Percentiles rank a stretch among this genome's conserved stretches.
Evolutionary conservation across 2,113 vertebrate species (phyloP).

Genomic region (Channa maculata): DNA sequence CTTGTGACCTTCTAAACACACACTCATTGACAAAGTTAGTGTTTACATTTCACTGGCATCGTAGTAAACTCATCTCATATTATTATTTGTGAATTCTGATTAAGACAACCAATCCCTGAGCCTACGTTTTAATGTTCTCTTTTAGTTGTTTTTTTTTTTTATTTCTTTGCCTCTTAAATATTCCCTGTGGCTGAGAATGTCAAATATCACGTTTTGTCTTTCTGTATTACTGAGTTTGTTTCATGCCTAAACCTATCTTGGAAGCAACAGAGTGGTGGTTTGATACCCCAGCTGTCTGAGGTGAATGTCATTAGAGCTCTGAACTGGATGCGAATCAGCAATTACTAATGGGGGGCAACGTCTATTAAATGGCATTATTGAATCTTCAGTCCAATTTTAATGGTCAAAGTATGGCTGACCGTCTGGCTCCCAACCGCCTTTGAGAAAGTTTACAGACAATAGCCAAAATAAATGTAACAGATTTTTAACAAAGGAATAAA

Average conservation of each 20-base stretch:
- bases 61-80: too few relatives aligned
- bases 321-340: conserved; percentile 72
- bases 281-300: conserved; percentile 40
- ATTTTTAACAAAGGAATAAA: conserved; percentile 30
- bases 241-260: too few relatives aligned
- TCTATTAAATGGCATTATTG: conserved; percentile 75
- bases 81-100: too few relatives aligned
- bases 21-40: conserved; percentile 8
- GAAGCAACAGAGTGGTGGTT: too few relatives aligned
- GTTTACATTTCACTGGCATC: conserved; percentile 52
- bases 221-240: too few relatives aligned
- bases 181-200: too few relatives aligned
- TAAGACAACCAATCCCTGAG: too few relatives aligned
- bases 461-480: conserved; percentile 46
- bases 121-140: too few relatives aligned
- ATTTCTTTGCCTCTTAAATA: too few relatives aligned
- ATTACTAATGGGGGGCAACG: conserved; percentile 50
- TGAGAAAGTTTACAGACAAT: conserved; percentile 21
- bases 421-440: conserved; percentile 37
- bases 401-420: conserved; percentile 41
- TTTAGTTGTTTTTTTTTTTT: too few relatives aligned
- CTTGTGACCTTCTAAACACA: conserved; percentile 62
- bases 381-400: conserved; percentile 68
- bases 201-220: too few relatives aligned
- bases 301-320: conserved; percentile 60